Evolutionary conservation across 2,888 invertebrate genomes (phyloP).

Genomic region (Lagria hirta): DNA sequence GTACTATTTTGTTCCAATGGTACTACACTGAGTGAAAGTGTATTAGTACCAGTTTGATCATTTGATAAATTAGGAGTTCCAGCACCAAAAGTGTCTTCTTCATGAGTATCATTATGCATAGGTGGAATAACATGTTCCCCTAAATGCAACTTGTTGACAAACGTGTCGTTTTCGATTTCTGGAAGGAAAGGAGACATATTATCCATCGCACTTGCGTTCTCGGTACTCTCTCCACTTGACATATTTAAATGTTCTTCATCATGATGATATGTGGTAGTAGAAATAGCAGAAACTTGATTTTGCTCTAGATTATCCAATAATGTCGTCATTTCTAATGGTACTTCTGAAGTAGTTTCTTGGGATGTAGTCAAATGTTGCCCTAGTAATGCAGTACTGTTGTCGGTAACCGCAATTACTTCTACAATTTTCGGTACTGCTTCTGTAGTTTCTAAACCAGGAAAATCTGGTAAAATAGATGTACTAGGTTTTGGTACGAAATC

Average conservation of each 20-base stretch:
- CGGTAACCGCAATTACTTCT: too few relatives aligned
- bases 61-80: too few relatives aligned
- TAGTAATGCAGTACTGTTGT: too few relatives aligned
- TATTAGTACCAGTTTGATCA: conserved; percentile 58
- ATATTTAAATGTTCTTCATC: conserved; percentile 8
- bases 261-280: too few relatives aligned
- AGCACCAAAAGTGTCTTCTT: conserved; percentile 40
- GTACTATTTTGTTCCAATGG: conserved; percentile 33
- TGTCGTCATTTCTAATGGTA: too few relatives aligned
- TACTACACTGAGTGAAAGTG: conserved; percentile 41
- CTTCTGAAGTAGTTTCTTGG: too few relatives aligned
- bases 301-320: not conserved
- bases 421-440: too few relatives aligned
- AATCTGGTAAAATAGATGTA: too few relatives aligned
- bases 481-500: too few relatives aligned
- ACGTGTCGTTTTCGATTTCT: conserved; percentile 64
- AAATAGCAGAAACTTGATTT: not conserved
- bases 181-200: conserved; percentile 70
- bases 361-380: too few relatives aligned
- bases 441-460: too few relatives aligned
- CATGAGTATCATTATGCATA: conserved; percentile 30
- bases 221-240: conserved; percentile 12
- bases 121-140: conserved; percentile 46
- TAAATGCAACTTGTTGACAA: conserved; percentile 62
- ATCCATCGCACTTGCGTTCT: conserved; percentile 42